Base-by-base conservation (phyloP, 2,888 invertebrate species). In the Stomorhina lunata region DNA sequence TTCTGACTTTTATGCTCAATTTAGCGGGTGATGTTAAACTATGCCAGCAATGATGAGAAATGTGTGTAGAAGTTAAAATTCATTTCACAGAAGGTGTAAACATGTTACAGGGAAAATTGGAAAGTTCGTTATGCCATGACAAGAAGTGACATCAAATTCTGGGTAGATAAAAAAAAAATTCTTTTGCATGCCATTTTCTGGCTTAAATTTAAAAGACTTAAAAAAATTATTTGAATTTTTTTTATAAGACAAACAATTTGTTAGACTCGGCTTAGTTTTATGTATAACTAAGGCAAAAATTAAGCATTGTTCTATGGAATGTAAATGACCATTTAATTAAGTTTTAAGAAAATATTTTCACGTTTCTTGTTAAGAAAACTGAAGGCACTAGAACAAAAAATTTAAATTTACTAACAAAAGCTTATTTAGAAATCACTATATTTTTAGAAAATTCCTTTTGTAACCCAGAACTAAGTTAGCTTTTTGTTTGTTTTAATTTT, bases 1-100 rank as follows among this genome's bases (percentile, higher is more conserved):
- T n/a, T 34, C 10, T 32, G 34, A 63, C 43, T 53, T 69, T 77
- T 71, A 63, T 12, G 61, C 77, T 63, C 61, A 78, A 78, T 78
- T 78, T 69, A 63, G 32, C 34, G 10, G 9, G 17, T 78, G 63
- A 53, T 53, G 48, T 61, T 76, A 15, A 68, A 53, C 29, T 53
- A 61, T 12, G 43, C 40, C 40, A 69, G 61, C n/a, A n/a, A n/a
- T 17, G 17, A 20, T 40, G 22, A 59, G 22, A 22, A 48, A 59
- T 76, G 37, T 45, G 40, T 9, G 15, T 15, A 17, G n/a, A 43
- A 40, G 22, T 37, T 50, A 37, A 57, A 76, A 34, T 66, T 65
- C 10, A 57, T 57, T 57, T 55, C 20, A 15, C 17, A 40, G 15
- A 77, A 68, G 43, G 50, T 78, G 71, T 53, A 55, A 63, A 55